Conservation (phyloP, 2,797 vertebrate genomes). For the Emys orbicularis region DNA sequence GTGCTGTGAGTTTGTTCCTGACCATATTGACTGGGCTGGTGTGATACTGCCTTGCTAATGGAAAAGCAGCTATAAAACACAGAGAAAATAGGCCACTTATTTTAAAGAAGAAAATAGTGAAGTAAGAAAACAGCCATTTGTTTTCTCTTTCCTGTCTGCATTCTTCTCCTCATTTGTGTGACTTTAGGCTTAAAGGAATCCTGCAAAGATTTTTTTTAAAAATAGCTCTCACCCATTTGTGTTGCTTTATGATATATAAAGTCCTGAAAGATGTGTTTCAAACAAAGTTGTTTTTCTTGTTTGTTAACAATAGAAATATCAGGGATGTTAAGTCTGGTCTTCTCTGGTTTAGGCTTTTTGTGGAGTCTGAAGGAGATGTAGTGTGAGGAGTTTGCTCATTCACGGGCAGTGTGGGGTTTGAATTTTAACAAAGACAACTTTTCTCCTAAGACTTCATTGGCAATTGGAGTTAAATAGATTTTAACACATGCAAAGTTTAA, state of each 20-base stretch:
- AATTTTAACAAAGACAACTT: not conserved
- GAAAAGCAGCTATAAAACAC: not conserved
- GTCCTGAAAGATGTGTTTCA: not conserved
- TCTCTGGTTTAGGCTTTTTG: not conserved
- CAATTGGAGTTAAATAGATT: not conserved
- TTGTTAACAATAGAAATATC: not conserved
- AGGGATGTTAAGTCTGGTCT: not conserved
- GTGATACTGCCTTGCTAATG: not conserved
- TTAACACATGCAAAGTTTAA: not conserved
- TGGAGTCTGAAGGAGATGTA: not conserved
- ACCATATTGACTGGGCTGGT: not conserved
- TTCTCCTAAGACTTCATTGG: not conserved
- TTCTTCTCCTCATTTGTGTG: not conserved
- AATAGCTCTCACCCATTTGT: not conserved
- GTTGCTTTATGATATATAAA: not conserved
- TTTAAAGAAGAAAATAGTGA: not conserved
- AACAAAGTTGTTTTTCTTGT: not conserved
- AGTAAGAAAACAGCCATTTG: not conserved
- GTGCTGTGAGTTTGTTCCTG: not conserved
- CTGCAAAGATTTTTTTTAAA: not conserved
- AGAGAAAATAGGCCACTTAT: not conserved
- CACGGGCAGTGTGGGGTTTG: too few species aligned
- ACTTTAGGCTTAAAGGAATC: not conserved
- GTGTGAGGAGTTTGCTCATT: not conserved
- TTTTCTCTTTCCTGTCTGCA: not conserved